Evolutionary conservation across 2,113 vertebrate genomes (phyloP), one percentile per base, ranked within the genome.

Genomic region (Cochlearius cochlearius): DNA sequence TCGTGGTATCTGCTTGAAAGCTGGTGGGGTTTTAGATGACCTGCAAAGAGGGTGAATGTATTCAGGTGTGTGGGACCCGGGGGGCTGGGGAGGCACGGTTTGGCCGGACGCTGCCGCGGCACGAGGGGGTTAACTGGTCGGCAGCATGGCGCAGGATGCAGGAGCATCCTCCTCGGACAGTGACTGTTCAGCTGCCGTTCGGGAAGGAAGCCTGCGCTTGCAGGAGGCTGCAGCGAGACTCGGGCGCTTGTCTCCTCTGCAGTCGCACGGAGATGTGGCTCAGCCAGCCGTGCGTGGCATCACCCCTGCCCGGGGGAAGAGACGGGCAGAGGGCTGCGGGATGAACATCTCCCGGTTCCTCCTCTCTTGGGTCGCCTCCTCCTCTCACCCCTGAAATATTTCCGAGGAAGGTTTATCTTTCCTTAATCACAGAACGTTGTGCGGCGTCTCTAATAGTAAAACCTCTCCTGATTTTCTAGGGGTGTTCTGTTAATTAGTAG

Each of bases 401-500:
- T 94, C 84, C 9, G 6, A 68, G 58, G 78, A 86, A 56, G 63
- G 58, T 58, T 92, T 89, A 50, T 93, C 80, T 96, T 92, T 94
- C 86, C 88, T 95, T 92, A 84, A 96, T 92, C 41, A 43, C 86
- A 90, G 88, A 94, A 90, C 2, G 9, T 69, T 91, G 84, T 88
- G 86, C 36, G 0, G 19, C 76, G n/a, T 83, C 88, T 93, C 94
- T 91, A 72, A 95, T 64, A 89, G 94, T 93, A 96, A 96, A 95
- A 86, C 62, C 67, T 84, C 84, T 67, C 69, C 92, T 94, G 95
- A 92, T 96, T 97, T 96, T 96, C 89, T 78, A 52, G 86, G 93
- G 92, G 74, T 96, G 84, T 91, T 96, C 94, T 94, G 91, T 92
- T 97, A 98, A 98, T 97, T 98, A 93, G 95, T 95, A 90, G 97